phyloP scores from a whole-genome alignment of 1,140 invertebrate genomes.

The Ladona fulva region DNA sequence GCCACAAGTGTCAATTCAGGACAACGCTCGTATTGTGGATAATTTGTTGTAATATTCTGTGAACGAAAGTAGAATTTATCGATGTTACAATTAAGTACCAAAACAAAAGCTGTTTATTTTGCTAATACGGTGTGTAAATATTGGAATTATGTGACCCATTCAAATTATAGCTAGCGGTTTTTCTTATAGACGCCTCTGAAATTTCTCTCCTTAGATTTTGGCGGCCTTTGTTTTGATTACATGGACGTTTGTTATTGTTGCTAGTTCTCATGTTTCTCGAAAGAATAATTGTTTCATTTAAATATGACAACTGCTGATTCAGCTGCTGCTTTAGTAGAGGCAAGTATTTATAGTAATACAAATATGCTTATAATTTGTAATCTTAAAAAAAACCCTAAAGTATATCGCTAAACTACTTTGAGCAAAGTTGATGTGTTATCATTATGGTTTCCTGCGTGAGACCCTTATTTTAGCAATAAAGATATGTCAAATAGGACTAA shows the following conservation, averaged over 20 bases:
- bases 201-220: conserved; percentile 24
- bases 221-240: conserved; percentile 25
- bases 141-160: not conserved
- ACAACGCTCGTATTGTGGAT: not conserved
- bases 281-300: conserved; percentile 13
- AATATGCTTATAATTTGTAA: too few species aligned
- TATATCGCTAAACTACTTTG: too few species aligned
- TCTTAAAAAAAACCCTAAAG: too few species aligned
- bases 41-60: too few species aligned
- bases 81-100: not conserved
- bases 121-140: not conserved
- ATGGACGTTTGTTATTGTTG: conserved; percentile 29
- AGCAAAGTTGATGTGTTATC: too few species aligned
- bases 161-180: too few species aligned
- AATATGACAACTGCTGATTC: conserved; percentile 65
- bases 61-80: not conserved
- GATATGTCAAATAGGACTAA: too few species aligned
- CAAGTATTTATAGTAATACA: conserved; percentile 26
- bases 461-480: too few species aligned
- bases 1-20: not conserved
- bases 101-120: not conserved
- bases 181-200: too few species aligned
- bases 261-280: conserved; percentile 23
- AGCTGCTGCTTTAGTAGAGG: conserved; percentile 64
- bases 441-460: too few species aligned